Base-by-base conservation (phyloP, 2,113 vertebrate species). In the Carassius auratus region DNA sequence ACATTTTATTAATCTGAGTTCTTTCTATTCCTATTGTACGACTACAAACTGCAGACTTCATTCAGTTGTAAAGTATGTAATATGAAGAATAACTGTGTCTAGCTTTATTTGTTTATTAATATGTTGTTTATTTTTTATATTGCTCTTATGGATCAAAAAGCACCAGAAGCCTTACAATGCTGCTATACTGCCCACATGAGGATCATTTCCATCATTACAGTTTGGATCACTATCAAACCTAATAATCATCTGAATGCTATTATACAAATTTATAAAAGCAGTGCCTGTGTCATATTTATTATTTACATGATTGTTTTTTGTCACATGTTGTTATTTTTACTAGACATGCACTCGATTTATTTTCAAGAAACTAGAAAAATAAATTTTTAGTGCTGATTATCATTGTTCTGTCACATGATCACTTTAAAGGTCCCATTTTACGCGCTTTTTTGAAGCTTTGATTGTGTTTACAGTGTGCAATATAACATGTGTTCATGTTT, bases 321-420 rank as follows among this genome's bases (percentile, higher is more conserved):
- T 14, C 3, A 55, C 23, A 45, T 42, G 17, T 30, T 74, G 71
- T 8, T 19, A 17, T 33, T 76, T 76, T 26, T 33, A 33, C 13
- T 76, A 57, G 8, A 76, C 75, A 33, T 55, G 13, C 15, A 33
- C n/a, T 75, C 5, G 15, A 55, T 55, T 55, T 33, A 26, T 76
- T 52, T 10, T 52, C 48, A 23, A 50, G 42, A 52, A 75, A 75
- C 12, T 75, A 75, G n/a, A 15, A 48, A 74, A 74, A 23, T 73
- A 52, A 12, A 75, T 75, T 2, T 52, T 76, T 14, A 76, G 75
- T 33, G 48, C 75, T 55, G 48, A 52, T 76, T 17, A 76, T 52
- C 48, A 55, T 30, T 52, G 13, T 52, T 48, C 42, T 30, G 75
- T 57, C 75, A 33, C 23, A 76, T 76, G 26, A 55, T 76, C 33